These are phyloP conservation scores for Clarias pachynema DNA, from an alignment of 2,797 vertebrate species.

Conservation along the genomic window DNA sequence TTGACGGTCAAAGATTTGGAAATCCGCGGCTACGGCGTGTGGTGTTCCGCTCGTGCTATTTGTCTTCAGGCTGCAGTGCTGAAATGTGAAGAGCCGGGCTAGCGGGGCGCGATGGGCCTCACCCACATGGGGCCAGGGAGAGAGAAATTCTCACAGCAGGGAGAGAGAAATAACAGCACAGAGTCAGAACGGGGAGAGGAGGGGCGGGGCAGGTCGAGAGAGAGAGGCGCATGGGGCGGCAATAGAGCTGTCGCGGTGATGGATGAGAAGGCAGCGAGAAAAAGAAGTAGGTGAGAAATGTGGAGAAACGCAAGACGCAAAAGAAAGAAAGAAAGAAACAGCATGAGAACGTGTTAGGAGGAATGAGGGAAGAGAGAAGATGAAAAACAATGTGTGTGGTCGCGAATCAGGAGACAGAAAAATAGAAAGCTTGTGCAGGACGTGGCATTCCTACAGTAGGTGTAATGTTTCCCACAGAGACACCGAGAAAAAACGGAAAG, in stretches of 20 bases:
- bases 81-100: conserved; percentile 2
- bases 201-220: background rate
- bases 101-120: conserved; percentile 8
- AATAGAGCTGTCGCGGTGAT: conserved; percentile 25
- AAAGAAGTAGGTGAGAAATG: background rate
- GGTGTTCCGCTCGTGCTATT: background rate
- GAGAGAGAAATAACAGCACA: conserved; percentile 34
- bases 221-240: background rate
- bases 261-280: conserved; percentile 31
- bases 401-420: background rate
- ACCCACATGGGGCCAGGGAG: conserved; percentile 49
- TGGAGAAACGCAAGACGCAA: background rate
- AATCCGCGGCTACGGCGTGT: background rate
- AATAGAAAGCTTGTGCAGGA: background rate
- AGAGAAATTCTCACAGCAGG: conserved; percentile 61
- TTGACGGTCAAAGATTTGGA: background rate
- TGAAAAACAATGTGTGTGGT: background rate
- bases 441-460: background rate
- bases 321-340: conserved; percentile 24
- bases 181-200: conserved; percentile 9
- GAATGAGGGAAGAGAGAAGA: conserved; percentile 39
- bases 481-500: background rate
- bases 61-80: conserved; percentile 23
- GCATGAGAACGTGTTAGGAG: conserved; percentile 44
- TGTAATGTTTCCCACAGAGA: background rate